A percentile compares a stretch with the other conserved stretches of the same genome.
phyloP scores from a whole-genome alignment of 1,140 invertebrate genomes.

The Drosophila ogumai region DNA sequence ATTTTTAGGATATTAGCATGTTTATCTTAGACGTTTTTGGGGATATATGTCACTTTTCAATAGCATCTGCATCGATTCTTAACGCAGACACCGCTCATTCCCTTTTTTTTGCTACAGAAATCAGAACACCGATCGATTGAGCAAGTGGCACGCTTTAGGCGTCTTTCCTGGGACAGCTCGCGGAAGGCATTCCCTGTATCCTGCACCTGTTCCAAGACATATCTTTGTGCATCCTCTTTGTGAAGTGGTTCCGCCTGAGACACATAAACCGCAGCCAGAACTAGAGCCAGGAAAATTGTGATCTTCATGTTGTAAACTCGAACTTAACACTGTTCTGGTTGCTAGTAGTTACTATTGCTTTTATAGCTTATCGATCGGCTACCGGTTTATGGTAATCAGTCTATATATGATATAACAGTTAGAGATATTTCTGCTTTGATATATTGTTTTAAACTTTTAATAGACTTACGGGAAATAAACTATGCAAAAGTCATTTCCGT shows the following conservation, averaged over 20 bases:
- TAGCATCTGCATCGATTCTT: not conserved
- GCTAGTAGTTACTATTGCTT: not conserved
- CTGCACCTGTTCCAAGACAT: not conserved
- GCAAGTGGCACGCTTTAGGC: slow-evolving; percentile 30
- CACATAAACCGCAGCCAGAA: not conserved
- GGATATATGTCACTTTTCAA: not conserved
- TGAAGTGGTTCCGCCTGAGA: not conserved
- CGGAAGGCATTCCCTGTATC: not conserved
- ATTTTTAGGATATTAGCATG: too few species aligned
- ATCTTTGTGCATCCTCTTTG: not conserved
- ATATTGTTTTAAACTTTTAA: not conserved
- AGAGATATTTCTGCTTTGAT: not conserved
- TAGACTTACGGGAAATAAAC: slow-evolving; percentile 4
- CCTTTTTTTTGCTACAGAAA: not conserved
- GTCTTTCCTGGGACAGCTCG: not conserved
- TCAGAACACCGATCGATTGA: not conserved
- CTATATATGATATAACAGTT: not conserved
- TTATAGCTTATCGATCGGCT: slow-evolving; percentile 8
- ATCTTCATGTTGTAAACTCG: slow-evolving; percentile 13
- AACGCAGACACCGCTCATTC: not conserved
- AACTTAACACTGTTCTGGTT: slow-evolving; percentile 4
- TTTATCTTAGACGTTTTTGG: not conserved
- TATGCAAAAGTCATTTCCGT: not conserved
- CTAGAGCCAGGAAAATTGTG: slow-evolving; percentile 1
- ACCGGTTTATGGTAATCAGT: slow-evolving; percentile 15